Percentiles rank a stretch among this genome's conserved stretches.
These are phyloP conservation scores for Agapornis roseicollis DNA, from an alignment of 2,113 vertebrate genomes.

Conservation along the genomic window DNA sequence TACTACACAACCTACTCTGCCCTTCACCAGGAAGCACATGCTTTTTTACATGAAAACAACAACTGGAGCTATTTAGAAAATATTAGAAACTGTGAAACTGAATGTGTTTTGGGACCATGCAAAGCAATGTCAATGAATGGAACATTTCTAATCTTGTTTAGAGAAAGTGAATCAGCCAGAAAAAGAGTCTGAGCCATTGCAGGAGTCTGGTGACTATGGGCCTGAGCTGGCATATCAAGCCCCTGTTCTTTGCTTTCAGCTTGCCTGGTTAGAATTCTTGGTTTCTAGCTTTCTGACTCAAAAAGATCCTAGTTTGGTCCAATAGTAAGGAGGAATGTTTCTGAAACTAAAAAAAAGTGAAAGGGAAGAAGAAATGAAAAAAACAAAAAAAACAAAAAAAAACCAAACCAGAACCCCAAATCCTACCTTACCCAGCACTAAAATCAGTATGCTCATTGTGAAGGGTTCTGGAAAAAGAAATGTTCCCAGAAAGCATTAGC, in stretches of 20 bases:
- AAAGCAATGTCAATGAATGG: neutral
- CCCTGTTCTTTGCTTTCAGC: neutral
- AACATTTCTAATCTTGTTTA: conserved; percentile 11
- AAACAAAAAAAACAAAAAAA: too few species aligned
- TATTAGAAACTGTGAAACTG: conserved; percentile 17
- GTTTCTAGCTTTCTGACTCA: neutral
- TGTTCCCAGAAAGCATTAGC: neutral
- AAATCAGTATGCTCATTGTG: neutral
- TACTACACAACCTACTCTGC: neutral
- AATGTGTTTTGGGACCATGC: neutral
- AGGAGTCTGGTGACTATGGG: neutral
- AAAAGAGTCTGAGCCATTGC: neutral
- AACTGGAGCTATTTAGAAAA: neutral
- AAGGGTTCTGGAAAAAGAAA: neutral
- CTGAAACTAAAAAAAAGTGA: neutral
- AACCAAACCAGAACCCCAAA: neutral
- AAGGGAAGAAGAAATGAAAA: neutral
- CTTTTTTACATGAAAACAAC: neutral
- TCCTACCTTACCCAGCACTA: neutral
- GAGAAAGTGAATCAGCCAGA: neutral
- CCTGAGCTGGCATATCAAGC: neutral
- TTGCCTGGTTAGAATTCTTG: neutral
- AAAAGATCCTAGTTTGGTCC: neutral
- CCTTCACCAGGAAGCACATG: neutral
- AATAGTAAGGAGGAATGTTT: neutral